Base-by-base conservation (phyloP, 2,113 vertebrate species). In the Numida meleagris region DNA sequence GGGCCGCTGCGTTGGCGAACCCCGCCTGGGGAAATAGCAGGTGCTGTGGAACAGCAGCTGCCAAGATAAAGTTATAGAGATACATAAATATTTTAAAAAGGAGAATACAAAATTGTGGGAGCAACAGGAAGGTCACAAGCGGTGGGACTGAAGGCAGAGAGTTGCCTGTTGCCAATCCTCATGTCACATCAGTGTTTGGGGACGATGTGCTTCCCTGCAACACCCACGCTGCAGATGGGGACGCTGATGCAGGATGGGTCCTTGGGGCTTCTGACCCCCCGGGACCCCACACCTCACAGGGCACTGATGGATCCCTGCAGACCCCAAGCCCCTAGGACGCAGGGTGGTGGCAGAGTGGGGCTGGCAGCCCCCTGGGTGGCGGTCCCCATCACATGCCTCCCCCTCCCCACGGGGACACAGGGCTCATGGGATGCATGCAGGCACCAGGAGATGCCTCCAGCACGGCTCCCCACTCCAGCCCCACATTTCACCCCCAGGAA, bases 41-140 rank as follows among this genome's bases (percentile, higher is more conserved):
- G 93, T 94, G 79, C 79, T 63, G 55, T 67, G 68, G 46, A 93
- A 7, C 19, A 19, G 71, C 0, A 0, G 53, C 62, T 87, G 96
- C 94, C 89, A 73, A 74, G 84, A 85, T 14, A 36, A 29, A 6
- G 15, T 66, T 93, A 89, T 67, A 87, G 24, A 51, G 0, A 0
- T 10, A 14, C 4, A 29, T 29, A 14, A 7, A 40, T 74, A 77
- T 90, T 95, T 90, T 68, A 92, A 94, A 89, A 80, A 92, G 55
- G 72, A 77, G 92, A 92, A 85, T 19, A 89, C 65, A 87, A 74
- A 96, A 94, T 72, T 53, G 34, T 2, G 1, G 58, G 67, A 94
- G 77, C 58, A 91, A 79, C 42, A 42, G 71, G 57, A 70, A 88
- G 74, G 91, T 93, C 6, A 0, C 9, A 50, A 84, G 48, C 0